Conservation (phyloP, 2,113 vertebrate species). For the Alosa alosa region DNA sequence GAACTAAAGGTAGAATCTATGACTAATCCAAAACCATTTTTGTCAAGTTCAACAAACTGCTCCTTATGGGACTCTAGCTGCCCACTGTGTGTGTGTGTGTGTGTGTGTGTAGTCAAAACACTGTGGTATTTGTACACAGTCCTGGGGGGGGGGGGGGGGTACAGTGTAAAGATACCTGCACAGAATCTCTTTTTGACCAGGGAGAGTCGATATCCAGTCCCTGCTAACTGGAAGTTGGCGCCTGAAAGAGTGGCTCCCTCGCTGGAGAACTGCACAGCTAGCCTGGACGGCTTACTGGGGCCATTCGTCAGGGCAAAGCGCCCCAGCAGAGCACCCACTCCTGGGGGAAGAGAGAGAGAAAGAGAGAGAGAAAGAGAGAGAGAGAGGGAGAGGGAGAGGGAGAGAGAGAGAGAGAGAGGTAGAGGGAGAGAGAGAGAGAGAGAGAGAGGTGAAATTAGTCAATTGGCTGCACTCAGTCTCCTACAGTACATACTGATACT, state of each 20-base stretch:
- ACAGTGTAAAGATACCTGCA: slow-evolving; percentile 68
- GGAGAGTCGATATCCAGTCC: slow-evolving; percentile 83
- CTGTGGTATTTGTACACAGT: too few relatives aligned
- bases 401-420: not conserved
- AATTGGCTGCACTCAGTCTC: not conserved
- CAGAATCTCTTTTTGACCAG: slow-evolving; percentile 88
- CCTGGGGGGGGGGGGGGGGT: too few relatives aligned
- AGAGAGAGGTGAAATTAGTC: not conserved
- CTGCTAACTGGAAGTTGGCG: slow-evolving; percentile 82
- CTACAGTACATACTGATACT: not conserved
- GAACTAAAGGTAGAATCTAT: too few relatives aligned
- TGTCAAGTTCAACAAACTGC: too few relatives aligned
- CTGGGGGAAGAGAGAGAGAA: slow-evolving; percentile 50
- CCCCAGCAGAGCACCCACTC: slow-evolving; percentile 81
- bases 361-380: not conserved
- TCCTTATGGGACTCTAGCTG: too few relatives aligned
- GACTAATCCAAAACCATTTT: too few relatives aligned
- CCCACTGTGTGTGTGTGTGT: too few relatives aligned
- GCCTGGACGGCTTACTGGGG: slow-evolving; percentile 76
- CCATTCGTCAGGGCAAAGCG: slow-evolving; percentile 80
- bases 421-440: too few relatives aligned
- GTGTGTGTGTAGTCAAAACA: too few relatives aligned
- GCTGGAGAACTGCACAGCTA: slow-evolving; percentile 85
- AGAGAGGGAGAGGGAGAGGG: too few relatives aligned
- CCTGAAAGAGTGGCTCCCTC: slow-evolving; percentile 84